phyloP scores from a whole-genome alignment of 1,140 invertebrate species.

The Xylocopa sonorina region DNA sequence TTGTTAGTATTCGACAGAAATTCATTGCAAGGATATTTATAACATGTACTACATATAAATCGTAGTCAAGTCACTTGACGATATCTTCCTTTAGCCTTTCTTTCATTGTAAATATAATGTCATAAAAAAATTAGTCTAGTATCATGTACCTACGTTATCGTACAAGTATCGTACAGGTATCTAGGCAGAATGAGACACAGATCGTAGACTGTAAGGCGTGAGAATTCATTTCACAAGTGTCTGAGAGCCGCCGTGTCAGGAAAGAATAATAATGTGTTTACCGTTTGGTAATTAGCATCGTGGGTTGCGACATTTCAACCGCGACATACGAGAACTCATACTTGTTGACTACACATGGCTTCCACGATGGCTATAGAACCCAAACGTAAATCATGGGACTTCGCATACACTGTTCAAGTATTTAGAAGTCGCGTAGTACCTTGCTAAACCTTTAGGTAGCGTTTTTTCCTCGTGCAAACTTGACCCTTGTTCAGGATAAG shows the following conservation, averaged over 20 bases:
- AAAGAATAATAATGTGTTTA: constrained; percentile 76
- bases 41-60: background rate
- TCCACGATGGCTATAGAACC: constrained; percentile 47
- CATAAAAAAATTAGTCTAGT: constrained; percentile 73
- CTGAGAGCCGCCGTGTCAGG: constrained; percentile 60
- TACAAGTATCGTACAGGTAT: constrained; percentile 42
- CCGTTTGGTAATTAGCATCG: constrained; percentile 77
- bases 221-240: constrained; percentile 80
- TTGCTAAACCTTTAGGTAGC: constrained; percentile 38
- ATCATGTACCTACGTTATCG: no score
- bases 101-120: constrained; percentile 73
- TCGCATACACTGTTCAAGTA: constrained; percentile 72
- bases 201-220: constrained; percentile 75
- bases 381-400: constrained; percentile 75
- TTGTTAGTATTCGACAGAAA: background rate
- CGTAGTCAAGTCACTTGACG: background rate
- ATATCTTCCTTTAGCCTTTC: background rate
- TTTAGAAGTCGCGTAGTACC: constrained; percentile 61
- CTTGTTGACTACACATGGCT: constrained; percentile 40
- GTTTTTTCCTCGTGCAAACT: no score
- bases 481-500: no score
- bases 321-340: constrained; percentile 56
- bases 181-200: constrained; percentile 70
- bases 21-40: no score
- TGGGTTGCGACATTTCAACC: constrained; percentile 67